A percentile compares a stretch with the other conserved stretches of the same genome.
Conservation (phyloP, 2,888 invertebrate genomes). For the Archips crataeganus region DNA sequence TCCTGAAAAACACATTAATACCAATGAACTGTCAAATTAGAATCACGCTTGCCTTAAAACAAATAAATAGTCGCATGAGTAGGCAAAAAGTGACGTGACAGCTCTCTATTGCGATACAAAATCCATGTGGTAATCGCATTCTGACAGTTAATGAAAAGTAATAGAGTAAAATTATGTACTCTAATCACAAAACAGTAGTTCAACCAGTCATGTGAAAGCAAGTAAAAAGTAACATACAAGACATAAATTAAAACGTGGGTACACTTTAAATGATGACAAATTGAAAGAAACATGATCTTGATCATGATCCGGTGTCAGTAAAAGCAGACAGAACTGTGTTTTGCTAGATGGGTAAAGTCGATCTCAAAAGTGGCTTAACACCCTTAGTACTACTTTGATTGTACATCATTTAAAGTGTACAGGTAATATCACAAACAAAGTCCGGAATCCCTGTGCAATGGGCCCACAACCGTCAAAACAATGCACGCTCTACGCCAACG, state of each 20-base stretch:
- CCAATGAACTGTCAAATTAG: too few species aligned
- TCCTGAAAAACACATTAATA: too few species aligned
- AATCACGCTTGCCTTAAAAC: too few species aligned
- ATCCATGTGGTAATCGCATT: too few species aligned
- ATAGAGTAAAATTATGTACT: too few species aligned
- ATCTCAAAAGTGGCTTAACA: too few species aligned
- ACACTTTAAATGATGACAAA: not conserved
- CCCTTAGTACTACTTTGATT: too few species aligned
- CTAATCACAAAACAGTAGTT: not conserved
- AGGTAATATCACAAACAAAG: not conserved
- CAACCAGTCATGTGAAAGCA: not conserved
- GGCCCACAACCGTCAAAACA: slow-evolving; percentile 13
- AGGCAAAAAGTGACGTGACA: too few species aligned
- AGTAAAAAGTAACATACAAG: not conserved
- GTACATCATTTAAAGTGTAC: not conserved
- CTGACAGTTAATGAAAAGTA: too few species aligned
- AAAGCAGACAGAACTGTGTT: not conserved
- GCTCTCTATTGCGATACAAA: too few species aligned
- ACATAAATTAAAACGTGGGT: not conserved
- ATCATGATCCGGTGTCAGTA: not conserved
- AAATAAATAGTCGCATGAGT: too few species aligned
- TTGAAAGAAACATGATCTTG: not conserved
- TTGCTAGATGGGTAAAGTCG: not conserved
- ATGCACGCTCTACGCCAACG: too few species aligned
- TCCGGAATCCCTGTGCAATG: slow-evolving; percentile 15